These are phyloP conservation scores for Dromiciops gliroides DNA, from an alignment of 2,113 vertebrate species.

Conservation along the genomic window DNA sequence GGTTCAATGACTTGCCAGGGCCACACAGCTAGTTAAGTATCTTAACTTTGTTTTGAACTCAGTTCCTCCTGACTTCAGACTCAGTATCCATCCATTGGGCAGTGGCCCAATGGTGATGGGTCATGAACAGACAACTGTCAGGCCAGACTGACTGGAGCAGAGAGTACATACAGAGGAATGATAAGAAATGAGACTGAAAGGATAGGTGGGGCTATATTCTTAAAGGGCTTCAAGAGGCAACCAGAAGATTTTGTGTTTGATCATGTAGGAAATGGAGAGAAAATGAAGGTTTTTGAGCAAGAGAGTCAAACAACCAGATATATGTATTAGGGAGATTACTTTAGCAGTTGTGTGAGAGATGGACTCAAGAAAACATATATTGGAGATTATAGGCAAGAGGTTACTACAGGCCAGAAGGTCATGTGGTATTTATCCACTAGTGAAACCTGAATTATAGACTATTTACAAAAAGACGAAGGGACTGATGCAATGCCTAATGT, in stretches of 20 bases:
- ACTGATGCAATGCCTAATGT: background rate
- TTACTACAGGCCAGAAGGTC: background rate
- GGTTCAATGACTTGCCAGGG: too few species aligned
- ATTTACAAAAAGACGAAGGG: background rate
- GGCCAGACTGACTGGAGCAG: background rate
- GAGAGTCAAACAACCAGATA: background rate
- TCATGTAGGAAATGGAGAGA: background rate
- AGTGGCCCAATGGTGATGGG: too few species aligned
- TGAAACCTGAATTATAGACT: background rate
- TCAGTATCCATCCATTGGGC: too few species aligned
- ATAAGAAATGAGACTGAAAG: background rate
- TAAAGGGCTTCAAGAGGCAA: background rate
- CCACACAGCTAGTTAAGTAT: background rate
- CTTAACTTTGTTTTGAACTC: background rate
- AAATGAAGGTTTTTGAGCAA: background rate
- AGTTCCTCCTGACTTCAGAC: background rate
- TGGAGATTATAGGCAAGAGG: background rate
- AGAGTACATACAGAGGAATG: background rate
- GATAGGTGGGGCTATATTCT: background rate
- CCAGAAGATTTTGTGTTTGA: background rate
- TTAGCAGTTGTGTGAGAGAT: background rate
- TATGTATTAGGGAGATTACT: background rate
- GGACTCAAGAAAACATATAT: background rate
- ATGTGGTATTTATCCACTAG: background rate
- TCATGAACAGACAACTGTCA: background rate